Evolutionary conservation across 1,140 invertebrate genomes (phyloP).

Genomic region (Meloidogyne exigua): DNA sequence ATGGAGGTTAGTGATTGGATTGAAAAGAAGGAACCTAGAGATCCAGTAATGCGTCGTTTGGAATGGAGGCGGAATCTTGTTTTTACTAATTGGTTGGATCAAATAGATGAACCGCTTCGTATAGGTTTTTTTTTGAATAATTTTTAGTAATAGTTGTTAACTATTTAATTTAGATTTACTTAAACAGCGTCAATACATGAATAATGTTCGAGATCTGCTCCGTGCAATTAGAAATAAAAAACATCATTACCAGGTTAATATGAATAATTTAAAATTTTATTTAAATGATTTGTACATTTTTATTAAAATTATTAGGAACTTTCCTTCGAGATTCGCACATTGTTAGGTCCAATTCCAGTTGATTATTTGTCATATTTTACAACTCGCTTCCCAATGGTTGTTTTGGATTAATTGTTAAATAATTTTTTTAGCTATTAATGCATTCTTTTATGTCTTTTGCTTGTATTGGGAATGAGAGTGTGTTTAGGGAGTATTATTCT

Average conservation of each 20-base stretch:
- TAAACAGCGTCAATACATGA: slow-evolving; percentile 80
- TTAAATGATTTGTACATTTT: neutral
- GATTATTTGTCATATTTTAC: slow-evolving; percentile 91
- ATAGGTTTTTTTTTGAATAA: slow-evolving; percentile 66
- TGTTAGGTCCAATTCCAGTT: slow-evolving; percentile 81
- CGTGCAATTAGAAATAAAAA: slow-evolving; percentile 88
- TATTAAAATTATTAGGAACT: slow-evolving; percentile 71
- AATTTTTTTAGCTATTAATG: slow-evolving; percentile 49
- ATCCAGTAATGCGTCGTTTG: slow-evolving; percentile 71
- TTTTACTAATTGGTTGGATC: slow-evolving; percentile 78
- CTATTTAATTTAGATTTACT: slow-evolving; percentile 71
- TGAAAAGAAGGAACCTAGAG: slow-evolving; percentile 76
- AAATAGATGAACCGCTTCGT: slow-evolving; percentile 78
- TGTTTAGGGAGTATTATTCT: slow-evolving; percentile 40
- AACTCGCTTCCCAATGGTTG: slow-evolving; percentile 74
- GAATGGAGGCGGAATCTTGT: slow-evolving; percentile 74
- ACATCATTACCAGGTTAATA: slow-evolving; percentile 65
- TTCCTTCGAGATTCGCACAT: slow-evolving; percentile 75
- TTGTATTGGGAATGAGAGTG: slow-evolving; percentile 48
- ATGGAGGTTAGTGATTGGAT: slow-evolving; percentile 93
- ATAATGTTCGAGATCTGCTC: slow-evolving; percentile 78
- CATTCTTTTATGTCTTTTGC: slow-evolving; percentile 55
- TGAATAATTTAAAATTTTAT: neutral
- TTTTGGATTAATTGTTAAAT: slow-evolving; percentile 12
- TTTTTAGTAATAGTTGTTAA: too few relatives aligned